Evolutionary conservation across 2,797 vertebrate species (phyloP).

Genomic region (Champsocephalus esox): DNA sequence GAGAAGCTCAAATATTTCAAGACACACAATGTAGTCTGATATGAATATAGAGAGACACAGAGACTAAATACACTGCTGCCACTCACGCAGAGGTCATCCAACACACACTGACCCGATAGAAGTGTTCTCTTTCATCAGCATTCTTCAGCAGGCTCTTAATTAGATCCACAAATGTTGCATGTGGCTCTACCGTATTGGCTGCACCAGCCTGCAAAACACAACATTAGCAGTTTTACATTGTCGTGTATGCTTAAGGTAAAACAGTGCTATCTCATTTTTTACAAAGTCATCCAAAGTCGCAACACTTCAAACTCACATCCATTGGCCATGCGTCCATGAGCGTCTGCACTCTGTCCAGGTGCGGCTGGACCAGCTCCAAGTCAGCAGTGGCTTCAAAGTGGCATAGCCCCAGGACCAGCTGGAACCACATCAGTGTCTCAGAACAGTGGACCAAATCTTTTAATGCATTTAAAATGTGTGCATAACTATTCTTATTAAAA

Average conservation of each 20-base stretch:
- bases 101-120: slow-evolving; percentile 66
- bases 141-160: slow-evolving; percentile 65
- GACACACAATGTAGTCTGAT: neutral
- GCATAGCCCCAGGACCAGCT: slow-evolving; percentile 72
- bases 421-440: slow-evolving; percentile 9
- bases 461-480: neutral
- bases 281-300: neutral
- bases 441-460: no score
- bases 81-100: no score
- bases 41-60: neutral
- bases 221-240: neutral
- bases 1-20: neutral
- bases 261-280: neutral
- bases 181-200: slow-evolving; percentile 38
- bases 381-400: slow-evolving; percentile 41
- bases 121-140: slow-evolving; percentile 50
- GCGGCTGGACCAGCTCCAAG: slow-evolving; percentile 47
- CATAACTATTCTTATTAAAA: neutral
- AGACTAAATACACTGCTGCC: no score
- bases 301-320: slow-evolving; percentile 41
- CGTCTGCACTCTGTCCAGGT: slow-evolving; percentile 67
- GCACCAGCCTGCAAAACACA: slow-evolving; percentile 45
- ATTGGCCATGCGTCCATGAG: slow-evolving; percentile 39
- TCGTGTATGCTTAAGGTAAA: neutral
- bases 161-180: slow-evolving; percentile 74